phyloP scores from a whole-genome alignment of 2,113 vertebrate species.

The Microtus ochrogaster region DNA sequence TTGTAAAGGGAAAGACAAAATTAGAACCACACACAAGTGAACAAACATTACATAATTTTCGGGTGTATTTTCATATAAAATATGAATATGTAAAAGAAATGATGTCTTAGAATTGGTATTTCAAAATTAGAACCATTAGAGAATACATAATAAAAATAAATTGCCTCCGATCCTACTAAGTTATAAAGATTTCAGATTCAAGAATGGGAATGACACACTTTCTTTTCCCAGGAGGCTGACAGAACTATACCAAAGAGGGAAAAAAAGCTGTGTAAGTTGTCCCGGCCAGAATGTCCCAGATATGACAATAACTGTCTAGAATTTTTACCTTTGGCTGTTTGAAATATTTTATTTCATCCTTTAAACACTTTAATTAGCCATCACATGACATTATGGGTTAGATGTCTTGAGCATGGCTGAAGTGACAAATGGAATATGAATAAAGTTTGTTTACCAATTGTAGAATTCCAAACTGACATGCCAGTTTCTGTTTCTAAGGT shows the following conservation, averaged over 20 bases:
- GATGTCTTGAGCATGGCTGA: background rate
- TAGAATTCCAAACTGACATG: background rate
- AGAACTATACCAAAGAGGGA: background rate
- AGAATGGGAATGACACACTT: constrained; percentile 16
- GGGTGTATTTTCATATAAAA: constrained; percentile 34
- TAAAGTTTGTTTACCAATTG: constrained; percentile 1
- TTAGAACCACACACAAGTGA: background rate
- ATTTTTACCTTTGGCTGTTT: background rate
- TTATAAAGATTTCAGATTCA: constrained; percentile 62
- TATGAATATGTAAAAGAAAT: constrained; percentile 21
- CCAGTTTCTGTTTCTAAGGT: background rate
- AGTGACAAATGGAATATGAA: background rate
- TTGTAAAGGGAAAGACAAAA: background rate
- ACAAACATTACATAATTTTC: constrained; percentile 22
- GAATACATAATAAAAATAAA: constrained; percentile 38
- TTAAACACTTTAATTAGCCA: constrained; percentile 11
- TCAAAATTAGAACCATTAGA: background rate
- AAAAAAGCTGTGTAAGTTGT: background rate
- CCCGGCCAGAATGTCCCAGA: background rate
- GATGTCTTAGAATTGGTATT: constrained; percentile 29
- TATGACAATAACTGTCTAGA: background rate
- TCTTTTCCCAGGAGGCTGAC: background rate
- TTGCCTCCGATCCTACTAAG: background rate
- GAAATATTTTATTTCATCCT: background rate
- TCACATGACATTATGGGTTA: background rate